phyloP scores from a whole-genome alignment of 2,113 vertebrate genomes.

The Psittacara wagleri region DNA sequence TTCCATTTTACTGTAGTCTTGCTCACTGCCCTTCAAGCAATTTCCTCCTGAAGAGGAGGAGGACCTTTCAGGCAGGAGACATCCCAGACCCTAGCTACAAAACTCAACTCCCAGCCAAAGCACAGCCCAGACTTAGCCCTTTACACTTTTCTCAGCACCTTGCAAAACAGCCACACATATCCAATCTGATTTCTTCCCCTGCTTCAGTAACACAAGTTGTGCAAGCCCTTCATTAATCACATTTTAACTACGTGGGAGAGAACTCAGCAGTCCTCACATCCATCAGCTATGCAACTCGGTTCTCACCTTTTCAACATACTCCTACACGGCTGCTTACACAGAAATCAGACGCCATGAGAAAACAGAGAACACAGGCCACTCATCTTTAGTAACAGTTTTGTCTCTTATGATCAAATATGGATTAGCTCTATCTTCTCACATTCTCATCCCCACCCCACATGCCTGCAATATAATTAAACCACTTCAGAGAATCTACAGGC shows the following conservation, averaged over 20 bases:
- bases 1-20: not conserved
- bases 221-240: constrained; percentile 39
- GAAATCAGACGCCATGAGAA: constrained; percentile 3
- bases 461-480: constrained; percentile 31
- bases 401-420: constrained; percentile 18
- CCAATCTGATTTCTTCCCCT: not conserved
- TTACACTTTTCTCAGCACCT: not conserved
- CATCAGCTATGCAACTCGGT: not conserved
- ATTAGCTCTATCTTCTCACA: not conserved
- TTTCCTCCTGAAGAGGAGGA: not conserved
- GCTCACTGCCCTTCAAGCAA: not conserved
- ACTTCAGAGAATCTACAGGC: constrained; percentile 28
- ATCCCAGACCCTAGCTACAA: not conserved
- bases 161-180: not conserved
- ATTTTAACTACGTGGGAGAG: constrained; percentile 40
- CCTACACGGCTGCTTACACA: constrained; percentile 36
- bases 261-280: not conserved
- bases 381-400: constrained; percentile 13
- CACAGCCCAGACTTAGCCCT: not conserved
- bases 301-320: constrained; percentile 51
- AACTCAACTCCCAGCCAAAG: not conserved
- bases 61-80: not conserved
- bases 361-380: constrained; percentile 44
- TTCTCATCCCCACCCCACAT: not conserved
- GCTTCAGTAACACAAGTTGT: not conserved